Conservation (phyloP, 2,888 invertebrate genomes). For the Gortyna flavago region DNA sequence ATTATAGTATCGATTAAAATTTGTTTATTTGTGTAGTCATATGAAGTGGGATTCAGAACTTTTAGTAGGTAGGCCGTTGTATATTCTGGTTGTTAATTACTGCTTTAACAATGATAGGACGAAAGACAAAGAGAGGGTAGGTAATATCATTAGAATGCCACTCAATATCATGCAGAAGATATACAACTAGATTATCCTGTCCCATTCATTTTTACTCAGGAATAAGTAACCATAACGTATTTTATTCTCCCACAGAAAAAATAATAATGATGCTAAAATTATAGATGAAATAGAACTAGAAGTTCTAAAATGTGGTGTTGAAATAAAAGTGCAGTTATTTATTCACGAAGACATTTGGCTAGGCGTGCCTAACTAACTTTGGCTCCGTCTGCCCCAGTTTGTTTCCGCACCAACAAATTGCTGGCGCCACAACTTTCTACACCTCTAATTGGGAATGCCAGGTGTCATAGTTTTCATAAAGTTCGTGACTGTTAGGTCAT, state of each 20-base stretch:
- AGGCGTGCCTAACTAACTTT: constrained; percentile 66
- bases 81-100: constrained; percentile 15
- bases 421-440: constrained; percentile 71
- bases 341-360: constrained; percentile 65
- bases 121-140: not conserved
- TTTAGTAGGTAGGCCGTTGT: constrained; percentile 5
- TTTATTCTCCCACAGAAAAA: not conserved
- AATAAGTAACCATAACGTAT: not conserved
- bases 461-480: constrained; percentile 60
- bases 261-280: not conserved
- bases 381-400: constrained; percentile 70
- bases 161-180: not conserved
- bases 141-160: not conserved
- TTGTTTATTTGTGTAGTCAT: constrained; percentile 63
- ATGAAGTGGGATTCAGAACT: constrained; percentile 23
- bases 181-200: not conserved
- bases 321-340: constrained; percentile 60
- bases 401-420: constrained; percentile 75
- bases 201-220: not conserved
- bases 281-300: not conserved
- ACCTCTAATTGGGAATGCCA: constrained; percentile 75
- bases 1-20: constrained; percentile 72
- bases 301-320: not conserved
- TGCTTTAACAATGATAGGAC: not conserved
- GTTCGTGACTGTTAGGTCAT: constrained; percentile 32